Percentiles rank a stretch among this genome's conserved stretches.
Evolutionary conservation across 2,888 invertebrate species (phyloP).

Genomic region (Eristalinus sepulchralis): DNA sequence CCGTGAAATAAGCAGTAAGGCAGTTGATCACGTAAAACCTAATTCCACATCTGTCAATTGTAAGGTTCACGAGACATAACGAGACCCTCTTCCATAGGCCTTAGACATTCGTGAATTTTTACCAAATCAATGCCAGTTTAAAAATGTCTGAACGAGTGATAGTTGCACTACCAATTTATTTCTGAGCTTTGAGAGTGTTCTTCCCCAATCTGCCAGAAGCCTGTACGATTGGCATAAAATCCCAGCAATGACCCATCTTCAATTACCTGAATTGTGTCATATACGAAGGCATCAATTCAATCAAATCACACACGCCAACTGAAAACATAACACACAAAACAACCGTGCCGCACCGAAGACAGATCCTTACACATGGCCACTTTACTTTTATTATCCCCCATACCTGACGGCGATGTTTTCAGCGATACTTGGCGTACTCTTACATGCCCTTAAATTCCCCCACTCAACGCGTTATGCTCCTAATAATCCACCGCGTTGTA

Average conservation of each 20-base stretch:
- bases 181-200: too few species aligned
- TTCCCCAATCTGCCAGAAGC: too few species aligned
- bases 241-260: neutral
- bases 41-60: too few species aligned
- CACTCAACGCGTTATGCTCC: constrained; percentile 1
- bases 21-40: too few species aligned
- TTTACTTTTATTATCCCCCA: neutral
- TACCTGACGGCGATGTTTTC: neutral
- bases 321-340: neutral
- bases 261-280: neutral
- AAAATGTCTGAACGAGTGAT: too few species aligned
- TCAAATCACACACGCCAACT: neutral
- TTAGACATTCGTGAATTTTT: too few species aligned
- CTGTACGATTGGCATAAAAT: neutral
- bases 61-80: too few species aligned
- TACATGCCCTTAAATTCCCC: neutral
- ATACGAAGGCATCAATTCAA: neutral
- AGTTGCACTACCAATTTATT: too few species aligned
- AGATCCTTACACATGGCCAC: neutral
- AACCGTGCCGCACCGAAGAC: neutral
- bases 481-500: constrained; percentile 26
- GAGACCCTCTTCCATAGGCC: too few species aligned
- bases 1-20: too few species aligned
- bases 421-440: neutral
- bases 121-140: too few species aligned